Conservation (phyloP, 2,888 invertebrate species). For the Pollenia amentaria region DNA sequence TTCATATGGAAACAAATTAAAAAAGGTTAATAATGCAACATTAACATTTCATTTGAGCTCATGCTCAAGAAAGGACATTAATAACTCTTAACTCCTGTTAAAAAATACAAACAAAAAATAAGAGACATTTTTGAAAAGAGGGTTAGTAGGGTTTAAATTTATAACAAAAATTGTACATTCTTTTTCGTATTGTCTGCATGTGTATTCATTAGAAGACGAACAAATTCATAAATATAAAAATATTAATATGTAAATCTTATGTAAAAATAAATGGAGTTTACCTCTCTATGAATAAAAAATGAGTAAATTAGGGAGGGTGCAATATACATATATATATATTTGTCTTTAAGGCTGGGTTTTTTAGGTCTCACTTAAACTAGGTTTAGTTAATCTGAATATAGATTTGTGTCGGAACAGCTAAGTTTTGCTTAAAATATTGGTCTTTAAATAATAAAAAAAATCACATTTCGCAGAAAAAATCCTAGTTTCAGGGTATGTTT, state of each 20-base stretch:
- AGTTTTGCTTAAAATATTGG: no score
- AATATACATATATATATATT: no score
- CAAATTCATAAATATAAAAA: constrained; percentile 68
- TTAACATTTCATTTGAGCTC: constrained; percentile 24
- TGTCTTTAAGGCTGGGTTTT: no score
- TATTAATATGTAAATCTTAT: constrained; percentile 20
- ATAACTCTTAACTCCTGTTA: constrained; percentile 14
- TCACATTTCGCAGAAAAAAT: no score
- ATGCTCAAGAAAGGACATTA: neutral
- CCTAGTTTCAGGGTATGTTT: no score
- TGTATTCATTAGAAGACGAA: constrained; percentile 57
- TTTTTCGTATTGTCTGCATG: neutral
- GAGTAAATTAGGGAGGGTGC: constrained; percentile 20
- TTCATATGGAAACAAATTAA: neutral
- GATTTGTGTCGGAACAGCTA: no score
- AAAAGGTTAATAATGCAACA: constrained; percentile 22
- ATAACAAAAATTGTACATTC: neutral
- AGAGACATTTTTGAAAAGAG: constrained; percentile 5
- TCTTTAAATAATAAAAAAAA: no score
- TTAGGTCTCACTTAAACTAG: no score
- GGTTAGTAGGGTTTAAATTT: neutral
- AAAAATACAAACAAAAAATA: neutral
- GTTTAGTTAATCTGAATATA: no score
- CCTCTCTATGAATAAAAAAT: neutral
- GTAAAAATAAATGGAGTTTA: neutral